These are phyloP conservation scores for Plecotus auritus DNA, from an alignment of 2,113 vertebrate genomes.

Conservation along the genomic window DNA sequence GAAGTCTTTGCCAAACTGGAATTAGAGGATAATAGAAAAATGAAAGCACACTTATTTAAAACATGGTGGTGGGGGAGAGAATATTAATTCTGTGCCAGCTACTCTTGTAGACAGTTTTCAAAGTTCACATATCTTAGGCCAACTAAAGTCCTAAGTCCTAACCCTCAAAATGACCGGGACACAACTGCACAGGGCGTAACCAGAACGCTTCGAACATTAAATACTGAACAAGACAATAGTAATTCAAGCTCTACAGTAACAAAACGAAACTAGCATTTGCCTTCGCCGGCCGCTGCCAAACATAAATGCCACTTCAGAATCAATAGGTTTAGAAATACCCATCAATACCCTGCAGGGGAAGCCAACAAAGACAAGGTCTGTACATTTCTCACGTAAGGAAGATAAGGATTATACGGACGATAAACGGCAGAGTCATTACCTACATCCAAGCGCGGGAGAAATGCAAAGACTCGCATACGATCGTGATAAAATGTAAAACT, in stretches of 20 bases:
- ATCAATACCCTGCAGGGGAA: background rate
- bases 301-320: background rate
- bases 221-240: background rate
- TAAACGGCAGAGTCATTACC: background rate
- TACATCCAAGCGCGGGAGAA: background rate
- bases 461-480: background rate
- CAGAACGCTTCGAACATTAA: background rate
- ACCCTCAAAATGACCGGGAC: background rate
- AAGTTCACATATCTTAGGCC: background rate
- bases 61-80: accelerated
- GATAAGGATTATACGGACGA: background rate
- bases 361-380: background rate
- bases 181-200: accelerated
- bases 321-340: background rate
- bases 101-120: background rate
- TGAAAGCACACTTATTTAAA: background rate
- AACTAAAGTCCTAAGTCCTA: background rate
- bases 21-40: background rate
- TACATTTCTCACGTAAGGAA: background rate
- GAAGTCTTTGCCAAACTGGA: background rate
- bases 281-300: background rate
- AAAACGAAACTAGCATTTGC: background rate
- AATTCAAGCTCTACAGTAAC: background rate
- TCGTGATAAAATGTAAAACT: conserved; percentile 46
- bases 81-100: accelerated